A percentile compares a stretch with the other conserved stretches of the same genome.
These are phyloP conservation scores for Aulostomus chinensis DNA, from an alignment of 2,797 vertebrate genomes.

Conservation along the genomic window DNA sequence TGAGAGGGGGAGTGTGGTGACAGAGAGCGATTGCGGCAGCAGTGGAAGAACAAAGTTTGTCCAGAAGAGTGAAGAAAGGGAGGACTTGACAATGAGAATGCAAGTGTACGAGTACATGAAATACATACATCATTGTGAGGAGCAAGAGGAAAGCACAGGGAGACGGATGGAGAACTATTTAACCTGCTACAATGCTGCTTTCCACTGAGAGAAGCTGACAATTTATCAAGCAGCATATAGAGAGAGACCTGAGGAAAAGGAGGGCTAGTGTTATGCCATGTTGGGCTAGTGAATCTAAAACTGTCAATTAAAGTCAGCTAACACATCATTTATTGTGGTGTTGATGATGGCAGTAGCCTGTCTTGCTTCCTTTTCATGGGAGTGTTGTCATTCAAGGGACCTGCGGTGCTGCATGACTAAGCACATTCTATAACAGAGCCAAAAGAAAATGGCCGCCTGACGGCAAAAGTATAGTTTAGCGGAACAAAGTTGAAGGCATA, in stretches of 20 bases:
- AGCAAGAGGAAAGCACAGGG: slow-evolving; percentile 1
- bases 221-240: slow-evolving; percentile 38
- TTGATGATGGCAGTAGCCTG: too few species aligned
- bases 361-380: too few species aligned
- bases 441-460: too few species aligned
- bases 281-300: too few species aligned
- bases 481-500: too few species aligned
- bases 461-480: too few species aligned
- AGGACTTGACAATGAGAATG: slow-evolving; percentile 22
- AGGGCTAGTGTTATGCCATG: too few species aligned
- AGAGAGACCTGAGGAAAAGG: slow-evolving; percentile 27
- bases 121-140: slow-evolving; percentile 38
- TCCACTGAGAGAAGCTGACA: slow-evolving; percentile 13
- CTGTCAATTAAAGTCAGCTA: too few species aligned
- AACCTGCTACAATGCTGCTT: slow-evolving; percentile 19
- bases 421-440: too few species aligned
- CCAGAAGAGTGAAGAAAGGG: slow-evolving; percentile 23
- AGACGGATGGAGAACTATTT: slow-evolving; percentile 35
- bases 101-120: slow-evolving; percentile 22
- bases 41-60: slow-evolving; percentile 50
- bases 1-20: slow-evolving; percentile 26
- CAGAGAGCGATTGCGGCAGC: slow-evolving; percentile 51
- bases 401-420: too few species aligned
- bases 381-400: too few species aligned
- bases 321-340: too few species aligned